Percentiles rank a stretch among this genome's conserved stretches.
These are phyloP conservation scores for Magallana nippona DNA, from an alignment of 2,888 invertebrate genomes.

Conservation along the genomic window DNA sequence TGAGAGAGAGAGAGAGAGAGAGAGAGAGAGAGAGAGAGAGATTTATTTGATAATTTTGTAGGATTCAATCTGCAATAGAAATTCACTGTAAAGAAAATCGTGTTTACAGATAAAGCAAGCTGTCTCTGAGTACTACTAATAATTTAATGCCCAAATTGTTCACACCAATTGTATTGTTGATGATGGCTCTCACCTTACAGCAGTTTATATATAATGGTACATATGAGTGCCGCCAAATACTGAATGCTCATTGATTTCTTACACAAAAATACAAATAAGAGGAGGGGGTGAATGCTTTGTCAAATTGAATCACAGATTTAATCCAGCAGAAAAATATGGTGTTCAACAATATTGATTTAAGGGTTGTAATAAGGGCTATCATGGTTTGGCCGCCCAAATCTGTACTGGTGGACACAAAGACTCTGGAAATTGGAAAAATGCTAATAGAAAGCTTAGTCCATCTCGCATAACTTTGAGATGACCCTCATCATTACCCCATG, in stretches of 20 bases:
- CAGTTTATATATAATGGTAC: not conserved
- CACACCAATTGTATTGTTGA: no score
- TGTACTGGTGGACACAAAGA: not conserved
- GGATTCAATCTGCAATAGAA: no score
- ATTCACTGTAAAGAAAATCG: no score
- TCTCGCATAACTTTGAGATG: not conserved
- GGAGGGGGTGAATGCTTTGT: slow-evolving; percentile 1
- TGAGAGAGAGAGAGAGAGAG: no score
- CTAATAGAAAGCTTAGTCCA: slow-evolving; percentile 9
- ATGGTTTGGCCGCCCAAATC: not conserved
- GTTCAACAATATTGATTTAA: slow-evolving; percentile 19
- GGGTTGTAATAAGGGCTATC: not conserved
- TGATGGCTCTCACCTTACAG: no score
- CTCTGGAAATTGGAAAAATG: slow-evolving; percentile 27
- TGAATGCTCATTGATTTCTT: slow-evolving; percentile 12
- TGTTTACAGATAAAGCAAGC: no score
- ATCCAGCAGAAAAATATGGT: slow-evolving; percentile 32
- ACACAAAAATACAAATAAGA: not conserved
- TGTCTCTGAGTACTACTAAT: no score
- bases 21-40: no score
- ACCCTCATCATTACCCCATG: slow-evolving; percentile 1
- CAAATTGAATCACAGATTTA: slow-evolving; percentile 28
- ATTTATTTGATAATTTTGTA: no score
- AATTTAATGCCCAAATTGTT: no score
- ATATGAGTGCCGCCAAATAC: not conserved